A percentile compares a stretch with the other conserved stretches of the same genome.
Evolutionary conservation across 53 echinoderm and acorn worm species (phyloP).

Genomic region (Mesocentrotus franciscanus): DNA sequence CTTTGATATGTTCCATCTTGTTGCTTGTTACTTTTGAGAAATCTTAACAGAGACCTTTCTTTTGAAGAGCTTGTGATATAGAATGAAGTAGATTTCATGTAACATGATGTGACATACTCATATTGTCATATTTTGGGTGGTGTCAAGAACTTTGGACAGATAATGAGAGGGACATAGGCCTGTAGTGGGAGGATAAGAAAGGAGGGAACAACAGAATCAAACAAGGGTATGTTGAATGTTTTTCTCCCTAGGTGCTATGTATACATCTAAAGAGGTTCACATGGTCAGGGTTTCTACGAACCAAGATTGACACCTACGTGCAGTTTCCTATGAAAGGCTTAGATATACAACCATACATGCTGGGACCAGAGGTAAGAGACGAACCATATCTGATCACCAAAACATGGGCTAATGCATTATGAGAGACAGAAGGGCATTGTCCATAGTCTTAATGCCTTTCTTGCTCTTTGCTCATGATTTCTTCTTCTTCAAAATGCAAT

Average conservation of each 20-base stretch:
- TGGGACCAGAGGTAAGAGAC: constrained; percentile 76
- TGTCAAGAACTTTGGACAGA: not conserved
- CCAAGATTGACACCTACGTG: constrained; percentile 87
- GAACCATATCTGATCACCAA: not conserved
- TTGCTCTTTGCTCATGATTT: too few relatives aligned
- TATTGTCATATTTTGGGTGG: not conserved
- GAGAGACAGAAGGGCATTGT: too few relatives aligned
- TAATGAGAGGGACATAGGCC: not conserved
- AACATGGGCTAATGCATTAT: too few relatives aligned
- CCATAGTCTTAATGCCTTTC: too few relatives aligned
- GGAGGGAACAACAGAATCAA: not conserved
- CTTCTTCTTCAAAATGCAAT: too few relatives aligned
- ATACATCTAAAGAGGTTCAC: constrained; percentile 89
- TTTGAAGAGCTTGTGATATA: too few relatives aligned
- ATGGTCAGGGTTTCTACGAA: constrained; percentile 87
- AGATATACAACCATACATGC: constrained; percentile 84
- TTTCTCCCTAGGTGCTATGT: constrained; percentile 79
- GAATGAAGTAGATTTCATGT: too few relatives aligned
- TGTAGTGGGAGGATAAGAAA: not conserved
- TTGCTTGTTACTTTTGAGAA: too few relatives aligned
- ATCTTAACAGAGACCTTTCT: too few relatives aligned
- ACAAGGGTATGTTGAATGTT: not conserved
- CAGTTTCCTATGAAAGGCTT: constrained; percentile 84
- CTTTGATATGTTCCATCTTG: too few relatives aligned
- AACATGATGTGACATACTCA: too few relatives aligned